Evolutionary conservation across 37 sponge, comb jelly and placozoan genomes (phyloP).

Genomic region (Crambe crambe): DNA sequence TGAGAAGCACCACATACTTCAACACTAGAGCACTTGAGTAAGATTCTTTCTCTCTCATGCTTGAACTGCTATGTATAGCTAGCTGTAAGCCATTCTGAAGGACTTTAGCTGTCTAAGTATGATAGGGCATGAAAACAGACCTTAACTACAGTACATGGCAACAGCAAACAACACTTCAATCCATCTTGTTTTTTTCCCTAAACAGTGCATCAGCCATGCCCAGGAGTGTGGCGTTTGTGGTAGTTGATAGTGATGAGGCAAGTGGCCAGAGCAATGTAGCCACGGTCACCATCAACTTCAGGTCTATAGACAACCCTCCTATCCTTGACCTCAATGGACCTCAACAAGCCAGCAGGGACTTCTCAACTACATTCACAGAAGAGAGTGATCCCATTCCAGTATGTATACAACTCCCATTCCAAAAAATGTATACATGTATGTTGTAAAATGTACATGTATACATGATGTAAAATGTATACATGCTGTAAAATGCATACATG

Average conservation of each 20-base stretch:
- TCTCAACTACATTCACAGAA: constrained; percentile 22
- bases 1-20: constrained; percentile 34
- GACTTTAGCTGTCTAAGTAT: too few species aligned
- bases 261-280: constrained; percentile 27
- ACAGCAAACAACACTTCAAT: too few species aligned
- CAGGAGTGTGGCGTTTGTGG: not conserved
- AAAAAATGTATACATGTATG: too few species aligned
- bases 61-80: too few species aligned
- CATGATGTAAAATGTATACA: too few species aligned
- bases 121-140: too few species aligned
- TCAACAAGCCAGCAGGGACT: constrained; percentile 14
- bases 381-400: constrained; percentile 20
- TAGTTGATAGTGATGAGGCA: constrained; percentile 16
- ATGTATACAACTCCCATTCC: not conserved
- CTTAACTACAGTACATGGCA: too few species aligned
- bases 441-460: too few species aligned
- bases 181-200: too few species aligned
- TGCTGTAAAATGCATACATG: too few species aligned
- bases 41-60: not conserved
- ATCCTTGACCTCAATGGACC: constrained; percentile 69
- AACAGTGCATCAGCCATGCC: not conserved
- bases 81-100: too few species aligned
- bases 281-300: constrained; percentile 29
- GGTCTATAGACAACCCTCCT: constrained; percentile 52
- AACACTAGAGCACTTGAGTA: constrained; percentile 10